phyloP scores from a whole-genome alignment of 2,797 vertebrate genomes.

The Rhinophrynus dorsalis region DNA sequence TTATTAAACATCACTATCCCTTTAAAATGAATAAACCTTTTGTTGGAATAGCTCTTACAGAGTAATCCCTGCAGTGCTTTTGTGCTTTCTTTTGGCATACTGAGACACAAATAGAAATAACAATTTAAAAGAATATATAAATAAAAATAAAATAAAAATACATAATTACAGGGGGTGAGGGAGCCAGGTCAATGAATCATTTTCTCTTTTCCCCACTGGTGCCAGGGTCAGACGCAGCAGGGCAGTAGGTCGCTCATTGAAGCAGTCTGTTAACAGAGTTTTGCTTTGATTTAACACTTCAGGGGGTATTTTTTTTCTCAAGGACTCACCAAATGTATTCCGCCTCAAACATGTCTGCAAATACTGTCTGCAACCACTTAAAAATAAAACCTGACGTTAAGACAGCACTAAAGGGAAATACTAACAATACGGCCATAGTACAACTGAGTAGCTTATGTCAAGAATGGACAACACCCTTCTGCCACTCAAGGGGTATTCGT shows the following conservation, averaged over 20 bases:
- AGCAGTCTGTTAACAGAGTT: conserved; percentile 20
- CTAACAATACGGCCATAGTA: background rate
- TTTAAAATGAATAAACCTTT: background rate
- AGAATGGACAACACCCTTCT: too few species aligned
- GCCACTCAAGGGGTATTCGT: too few species aligned
- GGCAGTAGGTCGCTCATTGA: conserved; percentile 15
- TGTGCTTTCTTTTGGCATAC: background rate
- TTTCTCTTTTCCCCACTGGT: conserved; percentile 23
- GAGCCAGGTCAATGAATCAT: conserved; percentile 14
- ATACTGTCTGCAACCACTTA: background rate
- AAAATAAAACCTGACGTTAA: background rate
- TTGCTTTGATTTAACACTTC: conserved; percentile 25
- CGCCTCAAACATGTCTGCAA: conserved; percentile 16
- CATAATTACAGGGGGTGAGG: conserved; percentile 15
- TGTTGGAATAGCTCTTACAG: background rate
- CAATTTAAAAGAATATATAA: conserved; percentile 8
- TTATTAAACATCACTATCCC: too few species aligned
- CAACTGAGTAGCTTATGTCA: too few species aligned
- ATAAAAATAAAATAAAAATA: background rate
- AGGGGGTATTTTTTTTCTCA: conserved; percentile 11
- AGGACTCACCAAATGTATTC: conserved; percentile 6
- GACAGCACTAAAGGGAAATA: too few species aligned
- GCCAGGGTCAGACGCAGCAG: conserved; percentile 27
- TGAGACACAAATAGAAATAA: background rate
- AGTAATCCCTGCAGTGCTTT: conserved; percentile 3